A percentile compares a stretch with the other conserved stretches of the same genome.
Evolutionary conservation across 1,140 invertebrate species (phyloP).

Genomic region (Penaeus vannamei): DNA sequence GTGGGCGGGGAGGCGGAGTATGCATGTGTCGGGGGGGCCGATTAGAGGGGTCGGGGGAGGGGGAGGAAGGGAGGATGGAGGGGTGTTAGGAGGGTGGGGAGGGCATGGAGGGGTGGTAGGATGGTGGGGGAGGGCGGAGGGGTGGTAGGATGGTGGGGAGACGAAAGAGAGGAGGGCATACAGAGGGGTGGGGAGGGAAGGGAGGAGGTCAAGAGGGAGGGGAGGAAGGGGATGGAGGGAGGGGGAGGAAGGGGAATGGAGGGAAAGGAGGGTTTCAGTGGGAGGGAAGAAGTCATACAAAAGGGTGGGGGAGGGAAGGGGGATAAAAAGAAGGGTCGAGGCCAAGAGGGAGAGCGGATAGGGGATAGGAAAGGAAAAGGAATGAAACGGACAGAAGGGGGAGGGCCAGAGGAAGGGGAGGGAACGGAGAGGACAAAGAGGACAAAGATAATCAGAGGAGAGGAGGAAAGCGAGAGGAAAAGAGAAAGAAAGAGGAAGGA

Average conservation of each 20-base stretch:
- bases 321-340: background rate
- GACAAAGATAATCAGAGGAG: background rate
- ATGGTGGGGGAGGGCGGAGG: background rate
- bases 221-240: background rate
- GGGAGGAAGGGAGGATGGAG: background rate
- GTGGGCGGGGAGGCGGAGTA: background rate
- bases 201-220: background rate
- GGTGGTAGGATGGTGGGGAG: too few relatives aligned
- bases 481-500: background rate
- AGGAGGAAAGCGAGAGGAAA: conserved; percentile 1
- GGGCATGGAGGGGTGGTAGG: too few relatives aligned
- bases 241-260: background rate
- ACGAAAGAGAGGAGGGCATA: too few relatives aligned
- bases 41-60: background rate
- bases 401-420: conserved; percentile 5
- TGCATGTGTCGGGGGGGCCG: background rate
- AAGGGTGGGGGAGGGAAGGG: background rate
- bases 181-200: background rate
- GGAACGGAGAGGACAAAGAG: background rate
- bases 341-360: background rate
- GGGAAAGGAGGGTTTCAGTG: background rate
- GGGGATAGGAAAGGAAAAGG: background rate
- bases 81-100: background rate
- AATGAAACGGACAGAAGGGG: conserved; percentile 1
- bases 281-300: background rate